phyloP scores from a whole-genome alignment of 1,140 invertebrate genomes.

The Frieseomelitta varia region DNA sequence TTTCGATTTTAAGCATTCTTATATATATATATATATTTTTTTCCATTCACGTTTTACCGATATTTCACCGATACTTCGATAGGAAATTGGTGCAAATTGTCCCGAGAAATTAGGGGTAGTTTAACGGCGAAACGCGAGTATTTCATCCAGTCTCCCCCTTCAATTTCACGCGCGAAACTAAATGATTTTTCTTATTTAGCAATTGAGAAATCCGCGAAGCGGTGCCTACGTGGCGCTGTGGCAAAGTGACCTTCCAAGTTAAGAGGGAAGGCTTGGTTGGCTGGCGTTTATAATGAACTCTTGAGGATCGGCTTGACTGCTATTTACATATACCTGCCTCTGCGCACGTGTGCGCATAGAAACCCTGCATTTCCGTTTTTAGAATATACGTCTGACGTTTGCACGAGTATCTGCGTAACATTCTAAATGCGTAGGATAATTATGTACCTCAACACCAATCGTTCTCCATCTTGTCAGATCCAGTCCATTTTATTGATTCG shows the following conservation, averaged over 20 bases:
- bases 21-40: background rate
- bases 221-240: conserved; percentile 13
- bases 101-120: background rate
- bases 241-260: conserved; percentile 22
- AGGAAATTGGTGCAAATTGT: too few species aligned
- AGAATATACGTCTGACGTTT: background rate
- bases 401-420: too few species aligned
- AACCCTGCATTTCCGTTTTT: background rate
- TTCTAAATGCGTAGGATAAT: too few species aligned
- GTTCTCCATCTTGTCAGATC: too few species aligned
- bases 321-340: background rate
- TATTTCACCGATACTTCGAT: background rate
- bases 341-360: background rate
- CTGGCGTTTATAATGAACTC: conserved; percentile 52
- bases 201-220: conserved; percentile 10
- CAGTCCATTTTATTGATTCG: too few species aligned
- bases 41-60: too few species aligned
- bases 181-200: conserved; percentile 49
- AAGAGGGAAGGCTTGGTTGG: conserved; percentile 31
- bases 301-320: conserved; percentile 47
- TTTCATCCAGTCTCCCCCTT: background rate
- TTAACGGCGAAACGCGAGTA: background rate
- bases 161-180: conserved; percentile 21
- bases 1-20: too few species aligned
- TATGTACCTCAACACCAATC: too few species aligned